Evolutionary conservation across 2,888 invertebrate species (phyloP).

Genomic region (Pristionchus maxplancki): DNA sequence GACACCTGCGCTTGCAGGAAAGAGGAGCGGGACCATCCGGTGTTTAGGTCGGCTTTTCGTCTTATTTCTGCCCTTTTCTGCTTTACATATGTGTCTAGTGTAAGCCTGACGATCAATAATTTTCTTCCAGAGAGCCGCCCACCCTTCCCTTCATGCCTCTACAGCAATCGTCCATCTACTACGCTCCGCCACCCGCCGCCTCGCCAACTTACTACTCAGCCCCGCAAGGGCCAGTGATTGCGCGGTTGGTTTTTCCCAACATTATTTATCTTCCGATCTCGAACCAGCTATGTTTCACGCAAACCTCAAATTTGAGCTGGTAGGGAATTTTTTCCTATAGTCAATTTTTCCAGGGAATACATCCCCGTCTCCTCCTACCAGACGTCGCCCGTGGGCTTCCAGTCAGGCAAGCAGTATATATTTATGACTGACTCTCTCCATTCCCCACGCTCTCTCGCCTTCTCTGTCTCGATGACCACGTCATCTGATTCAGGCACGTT

Average conservation of each 20-base stretch:
- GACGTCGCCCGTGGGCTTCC: background rate
- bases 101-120: no score
- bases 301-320: no score
- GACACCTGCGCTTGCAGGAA: background rate
- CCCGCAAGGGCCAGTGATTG: background rate
- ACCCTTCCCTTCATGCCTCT: constrained; percentile 42
- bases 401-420: background rate
- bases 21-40: background rate
- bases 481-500: background rate
- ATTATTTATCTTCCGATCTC: no score
- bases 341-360: constrained; percentile 11
- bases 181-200: constrained; percentile 36
- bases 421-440: background rate
- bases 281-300: no score
- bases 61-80: background rate
- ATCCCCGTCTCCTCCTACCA: constrained; percentile 21
- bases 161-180: constrained; percentile 48
- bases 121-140: constrained; percentile 25
- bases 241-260: no score
- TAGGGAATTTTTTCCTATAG: background rate
- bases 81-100: background rate
- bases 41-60: background rate
- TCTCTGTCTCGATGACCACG: no score
- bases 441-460: background rate
- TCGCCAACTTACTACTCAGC: constrained; percentile 23